Base-by-base conservation (phyloP, 2,113 vertebrate genomes). In the Rattus norvegicus region DNA sequence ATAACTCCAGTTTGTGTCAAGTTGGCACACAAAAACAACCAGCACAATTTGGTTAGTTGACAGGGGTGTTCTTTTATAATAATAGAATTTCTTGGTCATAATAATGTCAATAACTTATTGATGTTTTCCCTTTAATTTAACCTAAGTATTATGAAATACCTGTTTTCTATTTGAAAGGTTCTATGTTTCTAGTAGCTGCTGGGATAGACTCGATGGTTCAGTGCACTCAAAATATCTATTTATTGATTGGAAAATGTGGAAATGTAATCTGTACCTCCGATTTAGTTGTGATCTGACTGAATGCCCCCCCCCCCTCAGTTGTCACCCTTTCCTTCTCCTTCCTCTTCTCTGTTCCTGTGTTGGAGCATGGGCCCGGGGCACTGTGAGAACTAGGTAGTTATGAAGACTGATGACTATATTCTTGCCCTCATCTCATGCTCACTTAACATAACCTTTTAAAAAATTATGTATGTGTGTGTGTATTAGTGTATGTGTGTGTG, bases 101-200 rank as follows among this genome's bases (percentile, higher is more conserved):
- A 54, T 43, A 69, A 76, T 36, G 72, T 92, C 65, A 79, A 59
- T 52, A 70, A 76, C 30, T 73, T 54, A 91, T 56, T 69, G 65
- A 80, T 28, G 43, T 79, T 65, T 14, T 7, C 12, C 8, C 10
- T 9, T 70, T 92, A 76, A 87, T 81, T 9, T 61, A 79, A 92
- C 73, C 85, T 83, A 93, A 91, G 63, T 79, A 8, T 73, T 92
- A 83, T 63, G 76, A 75, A 96, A 7, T 43, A 80, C 10, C 19
- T 79, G 63, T 69, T 95, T 96, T 90, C n/a, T 79, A 47, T 26
- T 83, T 93, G 36, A 97, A 91, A 93, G 43, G 10, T 52, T 59
- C 30, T 59, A 9, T 84, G 16, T 39, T 56, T 4, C 19, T 65
- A 92, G 61, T 47, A 84, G 56, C 9, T 49, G 2, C 84, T 80